Conservation (phyloP, 2,113 vertebrate genomes). For the Sturnira hondurensis region DNA sequence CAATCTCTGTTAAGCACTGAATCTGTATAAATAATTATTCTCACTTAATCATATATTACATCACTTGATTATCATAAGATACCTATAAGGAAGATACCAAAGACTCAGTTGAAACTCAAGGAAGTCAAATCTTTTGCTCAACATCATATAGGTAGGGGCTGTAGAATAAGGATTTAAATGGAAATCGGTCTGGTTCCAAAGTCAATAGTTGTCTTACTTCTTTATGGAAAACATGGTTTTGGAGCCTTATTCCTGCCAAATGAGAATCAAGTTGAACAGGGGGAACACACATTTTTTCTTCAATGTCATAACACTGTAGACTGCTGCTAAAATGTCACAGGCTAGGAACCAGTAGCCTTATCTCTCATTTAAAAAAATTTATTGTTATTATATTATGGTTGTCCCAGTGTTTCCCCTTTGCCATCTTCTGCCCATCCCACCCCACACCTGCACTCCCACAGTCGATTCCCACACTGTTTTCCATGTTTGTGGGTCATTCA, state of each 20-base stretch:
- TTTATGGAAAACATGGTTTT: not conserved
- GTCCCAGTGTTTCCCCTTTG: no score
- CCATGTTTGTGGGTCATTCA: no score
- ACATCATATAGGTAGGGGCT: not conserved
- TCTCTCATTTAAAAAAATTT: not conserved
- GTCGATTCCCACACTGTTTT: no score
- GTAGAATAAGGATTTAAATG: not conserved
- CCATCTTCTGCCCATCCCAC: no score
- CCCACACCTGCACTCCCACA: no score
- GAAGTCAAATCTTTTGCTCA: not conserved
- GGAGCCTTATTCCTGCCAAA: not conserved
- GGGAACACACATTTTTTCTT: not conserved
- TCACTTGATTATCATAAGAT: not conserved
- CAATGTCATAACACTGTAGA: not conserved
- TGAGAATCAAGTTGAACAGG: not conserved
- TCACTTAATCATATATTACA: not conserved
- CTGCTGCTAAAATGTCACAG: not conserved
- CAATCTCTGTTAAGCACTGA: not conserved
- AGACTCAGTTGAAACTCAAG: not conserved
- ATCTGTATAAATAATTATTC: not conserved
- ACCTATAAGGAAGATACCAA: not conserved
- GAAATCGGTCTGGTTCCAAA: not conserved
- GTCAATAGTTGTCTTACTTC: not conserved
- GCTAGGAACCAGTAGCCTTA: not conserved
- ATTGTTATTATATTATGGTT: no score